phyloP scores from a whole-genome alignment of 2,113 vertebrate genomes.

The Sturnira hondurensis region DNA sequence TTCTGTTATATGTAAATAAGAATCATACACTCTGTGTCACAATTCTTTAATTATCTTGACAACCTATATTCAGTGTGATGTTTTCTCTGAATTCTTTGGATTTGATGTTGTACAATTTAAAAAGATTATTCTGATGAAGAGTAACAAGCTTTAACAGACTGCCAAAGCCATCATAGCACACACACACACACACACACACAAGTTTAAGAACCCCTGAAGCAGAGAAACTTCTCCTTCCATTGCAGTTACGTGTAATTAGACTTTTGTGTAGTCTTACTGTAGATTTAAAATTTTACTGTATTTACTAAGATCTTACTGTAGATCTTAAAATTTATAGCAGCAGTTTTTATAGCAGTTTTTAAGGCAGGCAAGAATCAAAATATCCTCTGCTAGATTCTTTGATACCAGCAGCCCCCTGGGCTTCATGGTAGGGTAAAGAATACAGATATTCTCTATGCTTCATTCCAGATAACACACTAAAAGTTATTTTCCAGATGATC shows the following conservation, averaged over 20 bases:
- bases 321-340: background rate
- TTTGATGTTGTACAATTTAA: background rate
- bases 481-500: constrained; percentile 27
- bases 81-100: background rate
- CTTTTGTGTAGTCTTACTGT: background rate
- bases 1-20: background rate
- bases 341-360: too few relatives aligned
- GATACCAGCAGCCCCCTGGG: background rate
- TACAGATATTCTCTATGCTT: background rate
- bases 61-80: background rate
- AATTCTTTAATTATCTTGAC: background rate
- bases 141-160: background rate
- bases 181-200: background rate
- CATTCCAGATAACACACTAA: constrained; percentile 3
- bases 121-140: background rate
- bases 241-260: background rate
- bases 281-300: background rate
- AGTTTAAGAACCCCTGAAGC: background rate
- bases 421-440: background rate
- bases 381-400: background rate
- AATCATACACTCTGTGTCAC: background rate
- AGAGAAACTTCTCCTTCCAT: background rate
- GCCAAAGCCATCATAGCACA: background rate
- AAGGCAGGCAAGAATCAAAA: constrained; percentile 25
- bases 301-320: too few relatives aligned